Evolutionary conservation across 2,888 invertebrate genomes (phyloP).

Genomic region (Pristionchus mayeri): DNA sequence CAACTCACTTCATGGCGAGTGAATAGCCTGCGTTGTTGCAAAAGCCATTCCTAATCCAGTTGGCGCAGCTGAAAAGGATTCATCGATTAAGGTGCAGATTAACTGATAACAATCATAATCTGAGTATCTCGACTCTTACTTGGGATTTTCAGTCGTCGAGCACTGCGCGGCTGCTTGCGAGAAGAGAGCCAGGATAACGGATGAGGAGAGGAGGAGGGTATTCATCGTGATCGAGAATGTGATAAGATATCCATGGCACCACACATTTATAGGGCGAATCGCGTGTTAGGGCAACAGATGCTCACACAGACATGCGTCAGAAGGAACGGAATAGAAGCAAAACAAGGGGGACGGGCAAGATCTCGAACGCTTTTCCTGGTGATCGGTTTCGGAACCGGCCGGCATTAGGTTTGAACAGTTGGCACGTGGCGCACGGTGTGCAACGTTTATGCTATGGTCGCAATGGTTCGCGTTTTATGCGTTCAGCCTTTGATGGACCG

Average conservation of each 20-base stretch:
- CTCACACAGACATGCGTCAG: background rate
- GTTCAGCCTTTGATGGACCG: too few relatives aligned
- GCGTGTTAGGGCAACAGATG: too few relatives aligned
- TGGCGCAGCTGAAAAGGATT: background rate
- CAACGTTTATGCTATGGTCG: too few relatives aligned
- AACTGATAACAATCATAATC: background rate
- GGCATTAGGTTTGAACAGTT: too few relatives aligned
- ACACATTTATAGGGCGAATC: background rate
- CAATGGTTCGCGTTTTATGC: too few relatives aligned
- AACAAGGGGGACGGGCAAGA: too few relatives aligned
- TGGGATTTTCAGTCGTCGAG: background rate
- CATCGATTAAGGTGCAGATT: background rate
- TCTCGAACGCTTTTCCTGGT: background rate
- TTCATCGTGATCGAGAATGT: background rate
- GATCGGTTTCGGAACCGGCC: background rate
- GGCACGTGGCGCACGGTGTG: too few relatives aligned
- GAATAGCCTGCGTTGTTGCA: background rate
- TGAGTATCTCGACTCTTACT: background rate
- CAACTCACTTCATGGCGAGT: background rate
- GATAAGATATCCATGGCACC: background rate
- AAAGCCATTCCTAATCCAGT: conserved; percentile 19
- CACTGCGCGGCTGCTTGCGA: background rate
- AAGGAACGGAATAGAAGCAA: background rate
- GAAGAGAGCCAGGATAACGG: background rate
- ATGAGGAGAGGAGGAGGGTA: background rate